Evolutionary conservation across 2,113 vertebrate species (phyloP), one percentile per base, ranked within the genome.

Genomic region (Stigmatopora nigra): DNA sequence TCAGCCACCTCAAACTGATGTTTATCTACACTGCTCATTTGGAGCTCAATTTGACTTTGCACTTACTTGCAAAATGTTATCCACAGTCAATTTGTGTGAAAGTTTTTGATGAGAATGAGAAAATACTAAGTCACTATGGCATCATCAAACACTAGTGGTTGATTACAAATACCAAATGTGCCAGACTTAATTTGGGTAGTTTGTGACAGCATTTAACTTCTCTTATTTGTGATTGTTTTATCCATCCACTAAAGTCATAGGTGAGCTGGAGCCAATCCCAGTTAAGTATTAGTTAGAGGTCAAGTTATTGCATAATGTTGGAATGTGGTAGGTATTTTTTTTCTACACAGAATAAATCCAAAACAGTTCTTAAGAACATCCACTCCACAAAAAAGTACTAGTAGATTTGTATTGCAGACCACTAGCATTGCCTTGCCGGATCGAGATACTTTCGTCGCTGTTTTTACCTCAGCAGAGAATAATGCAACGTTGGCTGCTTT

Each of bases 1-100:
- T 84, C 82, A 82, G 79, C 70, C 75, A 84, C 86, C 86, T 80
- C 52, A 60, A 66, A 74, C 31, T 8, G 68, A 74, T 83, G 76
- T 80, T 66, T 64, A 77, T 82, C 73, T 69, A 72, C 41, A 64
- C 51, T 75, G 67, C 82, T 79, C 48, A 67, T 22, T 82, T 73
- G 66, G 63, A 69, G 64, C 71, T 76, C 76, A 80, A 73, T 74
- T 64, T 77, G 79, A 82, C 70, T 49, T 78, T 76, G 77, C 62
- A 55, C 64, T 68, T 82, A 70, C 82, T 73, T 82, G 49, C 47
- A 68, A 61, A 59, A 46, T 63, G 13, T 61, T 61, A 38, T 12
- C 38, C 41, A 14, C 13, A 61, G 38, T 61, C 59, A 61, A 61
- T 61, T 61, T 61, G 41, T 46, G 14, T 11, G 4, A 16, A 31